Evolutionary conservation across 2,797 vertebrate genomes (phyloP).

Genomic region (Diglossa cyanea): DNA sequence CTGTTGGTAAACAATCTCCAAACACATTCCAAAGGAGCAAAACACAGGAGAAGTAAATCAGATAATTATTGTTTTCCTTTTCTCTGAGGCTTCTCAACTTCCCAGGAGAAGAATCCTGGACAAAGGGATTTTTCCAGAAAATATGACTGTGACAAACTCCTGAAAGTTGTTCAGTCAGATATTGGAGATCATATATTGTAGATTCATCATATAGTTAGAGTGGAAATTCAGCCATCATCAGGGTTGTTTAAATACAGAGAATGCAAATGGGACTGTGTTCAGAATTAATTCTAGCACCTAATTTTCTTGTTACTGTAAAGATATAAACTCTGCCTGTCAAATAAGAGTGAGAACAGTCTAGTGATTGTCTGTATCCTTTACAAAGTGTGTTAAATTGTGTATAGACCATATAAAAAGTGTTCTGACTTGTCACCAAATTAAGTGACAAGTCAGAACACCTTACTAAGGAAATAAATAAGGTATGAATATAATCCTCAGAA

Average conservation of each 20-base stretch:
- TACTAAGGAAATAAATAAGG: not conserved
- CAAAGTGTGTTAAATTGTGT: not conserved
- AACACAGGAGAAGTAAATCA: not conserved
- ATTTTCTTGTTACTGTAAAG: not conserved
- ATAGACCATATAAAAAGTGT: not conserved
- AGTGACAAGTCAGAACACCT: accelerated
- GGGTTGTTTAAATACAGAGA: not conserved
- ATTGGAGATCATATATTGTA: not conserved
- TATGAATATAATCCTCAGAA: not conserved
- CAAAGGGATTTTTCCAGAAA: not conserved
- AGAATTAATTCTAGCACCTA: not conserved
- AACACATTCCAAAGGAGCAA: not conserved
- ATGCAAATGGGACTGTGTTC: not conserved
- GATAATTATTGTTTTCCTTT: not conserved
- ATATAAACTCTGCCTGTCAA: not conserved
- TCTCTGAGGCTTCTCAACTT: not conserved
- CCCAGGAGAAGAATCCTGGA: not conserved
- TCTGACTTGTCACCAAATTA: no score
- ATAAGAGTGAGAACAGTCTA: not conserved
- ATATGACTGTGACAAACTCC: not conserved
- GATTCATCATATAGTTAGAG: not conserved
- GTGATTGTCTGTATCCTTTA: not conserved
- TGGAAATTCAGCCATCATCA: not conserved
- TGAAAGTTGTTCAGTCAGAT: not conserved
- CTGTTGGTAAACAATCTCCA: not conserved